Conservation (phyloP, 1,140 invertebrate genomes). For the Zaprionus capensis region DNA sequence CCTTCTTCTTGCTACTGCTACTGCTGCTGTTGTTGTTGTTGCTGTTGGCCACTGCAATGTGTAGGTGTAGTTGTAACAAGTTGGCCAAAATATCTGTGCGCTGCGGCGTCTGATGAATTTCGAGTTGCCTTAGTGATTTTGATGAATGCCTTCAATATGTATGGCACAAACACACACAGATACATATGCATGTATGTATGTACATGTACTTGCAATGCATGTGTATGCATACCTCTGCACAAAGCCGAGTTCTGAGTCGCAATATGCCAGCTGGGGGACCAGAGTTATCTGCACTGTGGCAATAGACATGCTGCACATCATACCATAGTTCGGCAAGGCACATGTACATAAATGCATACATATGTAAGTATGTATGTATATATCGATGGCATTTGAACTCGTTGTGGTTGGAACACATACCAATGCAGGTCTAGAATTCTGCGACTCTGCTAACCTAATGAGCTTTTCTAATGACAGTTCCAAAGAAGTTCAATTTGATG, state of each 20-base stretch:
- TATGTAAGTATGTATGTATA: conserved; percentile 9
- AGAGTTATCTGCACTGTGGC: conserved; percentile 17
- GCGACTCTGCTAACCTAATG: conserved; percentile 13
- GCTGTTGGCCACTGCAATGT: conserved; percentile 39
- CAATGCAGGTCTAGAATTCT: conserved; percentile 49
- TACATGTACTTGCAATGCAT: conserved; percentile 2
- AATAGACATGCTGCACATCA: conserved; percentile 3
- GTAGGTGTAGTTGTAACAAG: conserved; percentile 54
- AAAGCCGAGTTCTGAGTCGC: conserved; percentile 45
- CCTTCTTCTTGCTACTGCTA: not conserved
- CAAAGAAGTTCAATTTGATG: not conserved
- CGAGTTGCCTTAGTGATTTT: conserved; percentile 76
- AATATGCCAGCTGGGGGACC: conserved; percentile 59
- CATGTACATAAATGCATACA: not conserved
- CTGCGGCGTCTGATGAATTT: conserved; percentile 63
- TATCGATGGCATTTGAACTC: conserved; percentile 61
- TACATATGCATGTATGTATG: not conserved
- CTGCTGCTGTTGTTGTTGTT: conserved; percentile 27
- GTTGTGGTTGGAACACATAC: conserved; percentile 55
- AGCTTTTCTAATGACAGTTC: not conserved
- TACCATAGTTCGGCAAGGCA: conserved; percentile 13
- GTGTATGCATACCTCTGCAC: conserved; percentile 30
- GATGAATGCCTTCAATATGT: conserved; percentile 74
- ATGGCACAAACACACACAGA: conserved; percentile 29
- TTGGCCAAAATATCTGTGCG: conserved; percentile 61